These are phyloP conservation scores for Sinotaia quadrata DNA, from an alignment of 2,888 invertebrate genomes.

Conservation along the genomic window DNA sequence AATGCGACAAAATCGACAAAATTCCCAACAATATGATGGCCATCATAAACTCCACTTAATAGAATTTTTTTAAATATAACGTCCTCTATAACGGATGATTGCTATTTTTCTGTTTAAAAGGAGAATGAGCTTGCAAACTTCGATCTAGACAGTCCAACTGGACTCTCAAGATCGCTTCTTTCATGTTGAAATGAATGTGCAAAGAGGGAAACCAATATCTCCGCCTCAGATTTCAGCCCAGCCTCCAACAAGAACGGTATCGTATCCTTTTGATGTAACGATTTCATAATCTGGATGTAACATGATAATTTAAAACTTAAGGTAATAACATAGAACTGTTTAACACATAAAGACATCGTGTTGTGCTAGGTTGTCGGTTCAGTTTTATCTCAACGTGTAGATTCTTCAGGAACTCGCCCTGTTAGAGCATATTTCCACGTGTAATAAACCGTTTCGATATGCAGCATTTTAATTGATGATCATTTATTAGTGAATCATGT, in stretches of 20 bases:
- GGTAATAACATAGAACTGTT: no score
- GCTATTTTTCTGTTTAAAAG: constrained; percentile 54
- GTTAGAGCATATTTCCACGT: no score
- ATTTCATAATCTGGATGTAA: background rate
- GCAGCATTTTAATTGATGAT: no score
- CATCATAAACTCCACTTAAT: constrained; percentile 1
- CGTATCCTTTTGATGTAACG: constrained; percentile 52
- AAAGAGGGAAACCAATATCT: constrained; percentile 62
- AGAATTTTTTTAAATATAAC: no score
- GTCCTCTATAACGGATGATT: no score
- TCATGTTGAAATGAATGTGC: constrained; percentile 27
- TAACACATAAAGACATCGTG: no score
- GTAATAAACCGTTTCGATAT: no score
- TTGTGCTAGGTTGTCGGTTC: no score
- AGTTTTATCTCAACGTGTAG: no score
- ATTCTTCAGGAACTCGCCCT: no score
- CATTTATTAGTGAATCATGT: no score
- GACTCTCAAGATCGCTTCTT: constrained; percentile 5
- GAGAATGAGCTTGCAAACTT: constrained; percentile 68
- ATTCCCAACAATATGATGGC: background rate
- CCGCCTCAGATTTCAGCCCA: constrained; percentile 51
- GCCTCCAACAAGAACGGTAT: constrained; percentile 49
- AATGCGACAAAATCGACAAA: background rate
- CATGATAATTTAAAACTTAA: background rate
- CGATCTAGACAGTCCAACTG: constrained; percentile 1